These are phyloP conservation scores for Phylloscopus whistleri DNA, from an alignment of 2,113 vertebrate species.

Conservation along the genomic window DNA sequence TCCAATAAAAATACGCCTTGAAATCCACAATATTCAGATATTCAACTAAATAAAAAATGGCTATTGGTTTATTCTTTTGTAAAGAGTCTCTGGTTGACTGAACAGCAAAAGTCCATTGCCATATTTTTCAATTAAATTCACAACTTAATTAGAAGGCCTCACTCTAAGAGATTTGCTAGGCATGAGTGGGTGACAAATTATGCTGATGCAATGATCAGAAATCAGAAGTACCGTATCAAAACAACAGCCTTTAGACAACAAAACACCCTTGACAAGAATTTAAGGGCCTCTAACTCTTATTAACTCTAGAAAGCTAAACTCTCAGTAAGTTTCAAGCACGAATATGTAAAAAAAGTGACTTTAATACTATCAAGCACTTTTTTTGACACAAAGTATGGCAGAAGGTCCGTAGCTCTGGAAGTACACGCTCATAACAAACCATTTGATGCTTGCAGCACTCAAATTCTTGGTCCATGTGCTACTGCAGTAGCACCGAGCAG, in stretches of 20 bases:
- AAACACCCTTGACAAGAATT: background rate
- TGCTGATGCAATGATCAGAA: background rate
- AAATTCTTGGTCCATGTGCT: background rate
- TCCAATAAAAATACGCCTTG: background rate
- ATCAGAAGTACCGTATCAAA: background rate
- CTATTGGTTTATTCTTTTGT: background rate
- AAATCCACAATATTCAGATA: background rate
- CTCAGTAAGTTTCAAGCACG: background rate
- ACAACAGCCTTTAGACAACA: background rate
- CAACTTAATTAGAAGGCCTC: background rate
- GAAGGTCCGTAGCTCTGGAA: background rate
- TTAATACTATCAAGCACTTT: background rate
- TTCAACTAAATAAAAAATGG: background rate
- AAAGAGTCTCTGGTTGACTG: background rate
- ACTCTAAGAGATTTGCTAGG: background rate
- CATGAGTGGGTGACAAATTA: background rate
- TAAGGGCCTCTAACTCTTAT: background rate
- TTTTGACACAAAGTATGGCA: background rate
- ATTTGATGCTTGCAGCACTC: background rate
- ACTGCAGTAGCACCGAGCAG: background rate
- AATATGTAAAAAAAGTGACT: background rate
- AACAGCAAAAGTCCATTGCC: background rate
- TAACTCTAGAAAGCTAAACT: background rate
- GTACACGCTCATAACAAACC: fast-evolving
- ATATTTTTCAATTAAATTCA: conserved; percentile 10